These are phyloP conservation scores for Mustela nigripes DNA, from an alignment of 2,113 vertebrate species.

Conservation along the genomic window DNA sequence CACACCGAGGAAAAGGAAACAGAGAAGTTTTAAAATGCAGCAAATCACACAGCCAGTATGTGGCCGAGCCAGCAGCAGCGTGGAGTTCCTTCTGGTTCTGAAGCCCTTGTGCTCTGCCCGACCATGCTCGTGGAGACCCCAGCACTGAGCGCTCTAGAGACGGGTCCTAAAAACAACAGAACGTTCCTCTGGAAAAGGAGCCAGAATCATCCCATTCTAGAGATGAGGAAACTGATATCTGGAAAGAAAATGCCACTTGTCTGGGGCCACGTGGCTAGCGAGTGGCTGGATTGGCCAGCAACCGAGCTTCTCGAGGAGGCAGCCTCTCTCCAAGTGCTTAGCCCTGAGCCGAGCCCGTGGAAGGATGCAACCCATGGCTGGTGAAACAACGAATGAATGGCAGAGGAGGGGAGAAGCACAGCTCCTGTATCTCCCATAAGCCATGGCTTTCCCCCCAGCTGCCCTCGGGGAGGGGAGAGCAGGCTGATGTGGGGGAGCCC, in stretches of 20 bases:
- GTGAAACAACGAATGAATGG: neutral
- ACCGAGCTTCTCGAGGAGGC: neutral
- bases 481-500: neutral
- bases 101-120: neutral
- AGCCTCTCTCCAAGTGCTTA: neutral
- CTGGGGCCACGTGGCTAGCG: neutral
- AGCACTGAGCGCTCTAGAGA: neutral
- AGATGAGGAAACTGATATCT: neutral
- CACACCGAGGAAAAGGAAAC: conserved; percentile 30
- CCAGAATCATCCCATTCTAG: neutral
- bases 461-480: neutral
- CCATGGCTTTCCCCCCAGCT: neutral
- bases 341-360: neutral
- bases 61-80: neutral
- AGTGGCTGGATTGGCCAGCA: neutral
- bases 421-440: neutral
- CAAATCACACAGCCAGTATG: neutral
- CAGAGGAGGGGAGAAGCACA: neutral
- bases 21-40: neutral
- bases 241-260: neutral
- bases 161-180: neutral
- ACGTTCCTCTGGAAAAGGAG: neutral
- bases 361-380: neutral
- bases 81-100: neutral
- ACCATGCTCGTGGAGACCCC: neutral